These are phyloP conservation scores for Amphiura filiformis DNA, from an alignment of 35 echinoderm and acorn worm species.

Conservation along the genomic window DNA sequence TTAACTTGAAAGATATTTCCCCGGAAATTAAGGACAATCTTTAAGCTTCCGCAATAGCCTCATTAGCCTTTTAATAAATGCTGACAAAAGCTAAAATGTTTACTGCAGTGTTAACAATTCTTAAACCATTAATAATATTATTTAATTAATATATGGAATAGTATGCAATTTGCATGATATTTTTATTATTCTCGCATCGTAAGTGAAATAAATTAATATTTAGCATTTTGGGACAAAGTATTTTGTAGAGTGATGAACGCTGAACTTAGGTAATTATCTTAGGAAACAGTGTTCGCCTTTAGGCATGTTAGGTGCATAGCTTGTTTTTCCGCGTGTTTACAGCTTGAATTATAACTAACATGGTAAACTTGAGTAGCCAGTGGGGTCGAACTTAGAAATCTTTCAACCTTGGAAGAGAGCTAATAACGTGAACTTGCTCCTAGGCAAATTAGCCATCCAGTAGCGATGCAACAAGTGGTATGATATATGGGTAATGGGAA, in stretches of 20 bases:
- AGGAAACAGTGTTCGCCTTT: neutral
- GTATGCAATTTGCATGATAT: too few relatives aligned
- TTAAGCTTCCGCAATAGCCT: too few relatives aligned
- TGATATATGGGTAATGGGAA: too few relatives aligned
- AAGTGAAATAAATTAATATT: neutral
- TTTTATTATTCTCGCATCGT: too few relatives aligned
- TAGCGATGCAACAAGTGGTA: neutral
- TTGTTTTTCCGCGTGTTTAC: neutral
- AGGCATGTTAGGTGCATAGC: neutral
- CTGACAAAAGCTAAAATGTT: too few relatives aligned
- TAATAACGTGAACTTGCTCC: neutral
- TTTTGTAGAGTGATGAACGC: neutral
- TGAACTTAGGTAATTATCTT: neutral
- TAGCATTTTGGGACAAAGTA: neutral
- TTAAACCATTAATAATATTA: too few relatives aligned
- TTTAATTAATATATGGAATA: too few relatives aligned
- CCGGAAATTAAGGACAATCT: too few relatives aligned
- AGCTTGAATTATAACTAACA: neutral
- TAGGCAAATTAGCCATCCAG: neutral
- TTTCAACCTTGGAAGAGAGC: slow-evolving; percentile 5
- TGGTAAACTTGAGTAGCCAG: neutral
- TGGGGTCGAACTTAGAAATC: neutral
- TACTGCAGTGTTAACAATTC: too few relatives aligned
- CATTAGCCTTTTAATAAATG: too few relatives aligned
- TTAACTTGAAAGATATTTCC: too few relatives aligned